Conservation (phyloP, 1,140 invertebrate species). For the Rhagoletis pomonella region DNA sequence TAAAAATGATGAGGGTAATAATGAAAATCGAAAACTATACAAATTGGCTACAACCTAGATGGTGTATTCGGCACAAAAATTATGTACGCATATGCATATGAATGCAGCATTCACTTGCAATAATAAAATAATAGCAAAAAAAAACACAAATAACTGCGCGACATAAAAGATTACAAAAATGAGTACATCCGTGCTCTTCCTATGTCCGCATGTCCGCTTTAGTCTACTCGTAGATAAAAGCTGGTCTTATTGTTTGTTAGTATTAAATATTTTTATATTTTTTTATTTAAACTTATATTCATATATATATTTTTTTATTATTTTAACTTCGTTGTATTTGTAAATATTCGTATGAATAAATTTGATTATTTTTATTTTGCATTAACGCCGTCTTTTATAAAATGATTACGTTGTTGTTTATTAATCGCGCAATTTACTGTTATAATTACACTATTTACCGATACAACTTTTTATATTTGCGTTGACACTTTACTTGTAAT, state of each 20-base stretch:
- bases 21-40: too few species aligned
- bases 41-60: too few species aligned
- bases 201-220: neutral
- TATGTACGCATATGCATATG: neutral
- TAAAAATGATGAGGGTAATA: too few species aligned
- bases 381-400: neutral
- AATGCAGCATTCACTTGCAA: constrained; percentile 26
- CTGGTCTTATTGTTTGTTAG: too few species aligned
- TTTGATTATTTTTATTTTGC: constrained; percentile 31
- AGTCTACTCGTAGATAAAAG: too few species aligned
- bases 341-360: neutral
- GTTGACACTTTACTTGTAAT: constrained; percentile 16
- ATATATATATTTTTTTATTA: neutral
- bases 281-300: too few species aligned
- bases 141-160: neutral
- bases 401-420: constrained; percentile 7
- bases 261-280: too few species aligned
- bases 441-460: constrained; percentile 43
- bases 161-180: neutral
- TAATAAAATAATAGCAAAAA: neutral
- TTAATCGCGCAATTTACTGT: constrained; percentile 30
- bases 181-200: neutral
- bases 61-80: too few species aligned
- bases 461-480: neutral
- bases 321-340: neutral